These are phyloP conservation scores for Pyrocephalus nanus DNA, from an alignment of 2,797 vertebrate species.

Conservation along the genomic window DNA sequence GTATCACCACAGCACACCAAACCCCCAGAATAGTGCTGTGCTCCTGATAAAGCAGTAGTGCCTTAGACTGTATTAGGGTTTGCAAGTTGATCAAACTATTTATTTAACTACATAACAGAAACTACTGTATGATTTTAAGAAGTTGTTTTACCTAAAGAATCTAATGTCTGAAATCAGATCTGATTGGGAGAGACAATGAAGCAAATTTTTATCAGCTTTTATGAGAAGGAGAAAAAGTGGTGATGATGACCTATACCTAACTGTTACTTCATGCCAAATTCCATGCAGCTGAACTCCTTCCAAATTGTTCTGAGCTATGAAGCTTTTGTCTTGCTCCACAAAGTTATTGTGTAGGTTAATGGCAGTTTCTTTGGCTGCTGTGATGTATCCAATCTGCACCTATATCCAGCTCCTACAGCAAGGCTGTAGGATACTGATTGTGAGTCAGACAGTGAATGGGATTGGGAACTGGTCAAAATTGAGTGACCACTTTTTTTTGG, in stretches of 20 bases:
- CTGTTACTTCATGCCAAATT: background rate
- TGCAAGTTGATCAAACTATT: background rate
- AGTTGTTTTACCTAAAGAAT: background rate
- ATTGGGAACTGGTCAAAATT: background rate
- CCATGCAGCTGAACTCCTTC: background rate
- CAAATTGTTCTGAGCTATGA: background rate
- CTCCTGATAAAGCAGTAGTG: background rate
- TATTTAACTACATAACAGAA: background rate
- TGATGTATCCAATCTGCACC: background rate
- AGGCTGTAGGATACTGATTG: background rate
- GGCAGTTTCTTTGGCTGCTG: background rate
- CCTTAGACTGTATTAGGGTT: background rate
- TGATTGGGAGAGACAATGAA: background rate
- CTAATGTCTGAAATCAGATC: background rate
- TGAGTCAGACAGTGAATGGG: background rate
- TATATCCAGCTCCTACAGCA: background rate
- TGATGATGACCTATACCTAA: background rate
- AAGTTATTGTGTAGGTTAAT: background rate
- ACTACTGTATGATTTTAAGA: background rate
- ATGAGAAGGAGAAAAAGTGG: background rate
- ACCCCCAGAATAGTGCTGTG: background rate
- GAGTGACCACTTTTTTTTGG: background rate
- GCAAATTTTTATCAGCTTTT: background rate
- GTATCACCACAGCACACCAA: background rate
- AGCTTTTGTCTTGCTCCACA: background rate